phyloP scores from a whole-genome alignment of 2,888 invertebrate species.

The Eulithis prunata region DNA sequence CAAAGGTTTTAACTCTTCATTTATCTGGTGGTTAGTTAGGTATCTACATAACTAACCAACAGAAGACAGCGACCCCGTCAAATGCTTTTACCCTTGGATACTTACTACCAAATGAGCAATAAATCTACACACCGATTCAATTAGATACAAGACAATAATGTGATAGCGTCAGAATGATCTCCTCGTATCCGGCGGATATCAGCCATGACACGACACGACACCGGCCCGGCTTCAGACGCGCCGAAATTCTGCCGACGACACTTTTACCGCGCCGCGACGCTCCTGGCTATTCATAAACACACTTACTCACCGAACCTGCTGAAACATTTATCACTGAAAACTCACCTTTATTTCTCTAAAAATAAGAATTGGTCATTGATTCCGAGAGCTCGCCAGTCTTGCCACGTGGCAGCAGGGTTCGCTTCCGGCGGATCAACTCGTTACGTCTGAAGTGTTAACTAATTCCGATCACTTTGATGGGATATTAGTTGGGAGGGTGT shows the following conservation, averaged over 20 bases:
- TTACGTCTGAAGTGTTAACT: conserved; percentile 69
- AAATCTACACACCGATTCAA: conserved; percentile 79
- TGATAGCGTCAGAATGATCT: conserved; percentile 60
- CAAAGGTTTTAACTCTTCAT: too few species aligned
- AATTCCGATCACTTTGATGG: conserved; percentile 70
- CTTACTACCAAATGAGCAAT: conserved; percentile 51
- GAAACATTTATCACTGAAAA: conserved; percentile 23
- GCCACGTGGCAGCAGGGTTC: conserved; percentile 43
- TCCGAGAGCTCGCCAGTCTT: conserved; percentile 18
- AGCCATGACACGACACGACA: conserved; percentile 64
- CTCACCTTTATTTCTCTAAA: conserved; percentile 13
- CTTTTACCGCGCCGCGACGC: conserved; percentile 64
- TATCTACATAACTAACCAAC: too few species aligned
- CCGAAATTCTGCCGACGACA: conserved; percentile 76
- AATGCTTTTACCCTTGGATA: conserved; percentile 16
- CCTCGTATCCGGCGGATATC: conserved; percentile 80
- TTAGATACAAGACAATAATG: conserved; percentile 77
- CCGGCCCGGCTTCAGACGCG: conserved; percentile 59
- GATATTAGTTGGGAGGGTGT: conserved; percentile 58
- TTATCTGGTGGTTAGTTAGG: too few species aligned
- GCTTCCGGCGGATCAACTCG: conserved; percentile 74
- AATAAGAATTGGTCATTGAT: conserved; percentile 24
- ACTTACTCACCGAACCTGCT: conserved; percentile 23
- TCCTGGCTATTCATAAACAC: conserved; percentile 43
- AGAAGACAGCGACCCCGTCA: background rate